Evolutionary conservation across 2,888 invertebrate species (phyloP).

Genomic region (Melinaea menophilus): DNA sequence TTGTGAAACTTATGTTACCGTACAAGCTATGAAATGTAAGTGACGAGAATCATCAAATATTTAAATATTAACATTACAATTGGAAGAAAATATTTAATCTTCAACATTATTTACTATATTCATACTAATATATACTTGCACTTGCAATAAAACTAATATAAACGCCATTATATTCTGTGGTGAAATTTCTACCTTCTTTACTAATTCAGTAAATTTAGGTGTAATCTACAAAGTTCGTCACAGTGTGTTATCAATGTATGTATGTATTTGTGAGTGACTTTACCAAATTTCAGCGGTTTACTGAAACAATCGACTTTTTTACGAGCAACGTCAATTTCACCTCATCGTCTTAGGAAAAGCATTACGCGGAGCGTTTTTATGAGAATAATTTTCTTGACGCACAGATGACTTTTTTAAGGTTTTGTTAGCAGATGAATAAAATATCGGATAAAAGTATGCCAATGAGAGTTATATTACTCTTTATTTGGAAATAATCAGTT

Average conservation of each 20-base stretch:
- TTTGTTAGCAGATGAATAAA: conserved; percentile 28
- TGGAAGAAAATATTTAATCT: neutral
- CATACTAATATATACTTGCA: too few relatives aligned
- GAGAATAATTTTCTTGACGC: conserved; percentile 52
- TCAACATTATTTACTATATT: neutral
- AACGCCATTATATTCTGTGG: neutral
- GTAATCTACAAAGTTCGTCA: conserved; percentile 41
- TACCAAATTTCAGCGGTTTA: conserved; percentile 37
- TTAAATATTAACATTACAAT: neutral
- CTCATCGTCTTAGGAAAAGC: conserved; percentile 56
- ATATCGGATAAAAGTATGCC: conserved; percentile 7
- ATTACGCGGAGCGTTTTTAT: conserved; percentile 55
- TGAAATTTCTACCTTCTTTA: neutral
- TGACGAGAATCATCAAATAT: conserved; percentile 27
- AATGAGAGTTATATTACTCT: neutral
- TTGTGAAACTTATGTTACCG: too few relatives aligned
- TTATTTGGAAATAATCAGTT: too few relatives aligned
- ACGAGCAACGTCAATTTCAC: conserved; percentile 62
- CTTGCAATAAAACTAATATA: too few relatives aligned
- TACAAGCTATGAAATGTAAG: too few relatives aligned
- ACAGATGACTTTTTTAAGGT: conserved; percentile 29
- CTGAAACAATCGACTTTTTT: conserved; percentile 50
- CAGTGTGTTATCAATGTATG: conserved; percentile 46
- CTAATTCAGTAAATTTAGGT: neutral
- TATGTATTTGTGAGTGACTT: conserved; percentile 44